Conservation (phyloP, 2,797 vertebrate species). For the Choloepus didactylus region DNA sequence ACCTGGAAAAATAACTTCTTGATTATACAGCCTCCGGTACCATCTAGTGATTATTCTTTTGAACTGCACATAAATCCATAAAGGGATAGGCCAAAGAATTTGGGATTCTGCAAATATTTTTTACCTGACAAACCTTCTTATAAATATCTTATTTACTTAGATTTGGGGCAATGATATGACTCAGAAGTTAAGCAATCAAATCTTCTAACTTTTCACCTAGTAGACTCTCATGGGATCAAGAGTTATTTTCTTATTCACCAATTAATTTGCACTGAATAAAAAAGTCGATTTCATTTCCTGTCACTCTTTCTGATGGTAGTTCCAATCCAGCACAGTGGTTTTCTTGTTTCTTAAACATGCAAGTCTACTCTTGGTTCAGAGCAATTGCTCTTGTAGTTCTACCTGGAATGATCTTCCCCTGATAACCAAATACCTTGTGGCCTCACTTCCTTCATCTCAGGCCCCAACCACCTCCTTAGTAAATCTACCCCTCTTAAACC, state of each 20-base stretch:
- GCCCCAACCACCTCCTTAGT: not conserved
- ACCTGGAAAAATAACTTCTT: slow-evolving; percentile 29
- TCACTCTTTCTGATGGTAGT: not conserved
- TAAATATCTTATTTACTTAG: not conserved
- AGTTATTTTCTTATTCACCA: not conserved
- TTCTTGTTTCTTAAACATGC: not conserved
- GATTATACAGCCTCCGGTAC: slow-evolving; percentile 45
- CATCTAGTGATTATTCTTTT: slow-evolving; percentile 62
- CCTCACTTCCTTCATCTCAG: not conserved
- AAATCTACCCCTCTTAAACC: not conserved
- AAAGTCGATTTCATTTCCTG: not conserved
- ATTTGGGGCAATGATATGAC: not conserved
- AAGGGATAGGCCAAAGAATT: not conserved
- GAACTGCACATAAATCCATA: slow-evolving; percentile 44
- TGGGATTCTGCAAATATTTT: not conserved
- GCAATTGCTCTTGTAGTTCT: not conserved
- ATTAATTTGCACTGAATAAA: not conserved
- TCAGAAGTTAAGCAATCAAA: not conserved
- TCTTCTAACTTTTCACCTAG: not conserved
- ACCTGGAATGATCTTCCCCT: not conserved
- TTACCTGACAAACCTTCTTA: not conserved
- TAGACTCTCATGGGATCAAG: not conserved
- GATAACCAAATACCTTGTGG: not conserved
- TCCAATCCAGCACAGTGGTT: not conserved
- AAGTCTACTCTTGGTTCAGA: not conserved